Percentiles rank a stretch among this genome's conserved stretches.
phyloP scores from a whole-genome alignment of 2,797 vertebrate species.

The Ficedula albicollis region DNA sequence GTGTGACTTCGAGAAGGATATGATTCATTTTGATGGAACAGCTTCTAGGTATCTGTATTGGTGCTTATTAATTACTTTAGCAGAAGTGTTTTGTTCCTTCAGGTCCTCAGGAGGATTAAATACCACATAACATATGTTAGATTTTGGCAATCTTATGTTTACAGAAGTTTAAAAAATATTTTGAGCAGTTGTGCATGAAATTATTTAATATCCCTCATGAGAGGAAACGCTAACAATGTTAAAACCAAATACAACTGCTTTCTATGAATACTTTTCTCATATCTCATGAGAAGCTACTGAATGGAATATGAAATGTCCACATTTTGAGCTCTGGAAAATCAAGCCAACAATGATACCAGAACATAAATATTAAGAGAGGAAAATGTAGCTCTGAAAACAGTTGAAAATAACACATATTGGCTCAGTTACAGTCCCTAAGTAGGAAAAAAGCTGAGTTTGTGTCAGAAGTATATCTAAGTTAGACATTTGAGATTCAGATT shows the following conservation, averaged over 20 bases:
- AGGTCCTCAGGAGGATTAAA: conserved; percentile 73
- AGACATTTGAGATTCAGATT: not conserved
- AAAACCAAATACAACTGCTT: conserved; percentile 66
- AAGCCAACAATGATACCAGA: conserved; percentile 12
- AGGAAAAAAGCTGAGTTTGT: not conserved
- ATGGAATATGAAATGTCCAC: conserved; percentile 69
- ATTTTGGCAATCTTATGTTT: conserved; percentile 77
- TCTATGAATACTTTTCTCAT: conserved; percentile 72
- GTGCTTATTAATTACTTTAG: conserved; percentile 77
- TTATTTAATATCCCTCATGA: conserved; percentile 79
- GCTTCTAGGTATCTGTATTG: conserved; percentile 68
- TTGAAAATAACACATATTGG: not conserved
- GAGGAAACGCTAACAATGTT: conserved; percentile 79
- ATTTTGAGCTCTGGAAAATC: conserved; percentile 22
- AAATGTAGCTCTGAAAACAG: not conserved
- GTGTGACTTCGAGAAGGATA: conserved; percentile 64
- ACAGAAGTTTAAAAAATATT: conserved; percentile 78
- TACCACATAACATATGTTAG: conserved; percentile 73
- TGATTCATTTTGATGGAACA: conserved; percentile 75
- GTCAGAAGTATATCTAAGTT: not conserved
- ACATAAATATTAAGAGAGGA: conserved; percentile 4
- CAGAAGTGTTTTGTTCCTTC: conserved; percentile 74
- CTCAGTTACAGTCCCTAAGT: not conserved
- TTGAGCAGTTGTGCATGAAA: conserved; percentile 79
- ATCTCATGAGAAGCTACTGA: conserved; percentile 74